Base-by-base conservation (phyloP, 23 tunicate genomes). In the Halocynthia aurantium region DNA sequence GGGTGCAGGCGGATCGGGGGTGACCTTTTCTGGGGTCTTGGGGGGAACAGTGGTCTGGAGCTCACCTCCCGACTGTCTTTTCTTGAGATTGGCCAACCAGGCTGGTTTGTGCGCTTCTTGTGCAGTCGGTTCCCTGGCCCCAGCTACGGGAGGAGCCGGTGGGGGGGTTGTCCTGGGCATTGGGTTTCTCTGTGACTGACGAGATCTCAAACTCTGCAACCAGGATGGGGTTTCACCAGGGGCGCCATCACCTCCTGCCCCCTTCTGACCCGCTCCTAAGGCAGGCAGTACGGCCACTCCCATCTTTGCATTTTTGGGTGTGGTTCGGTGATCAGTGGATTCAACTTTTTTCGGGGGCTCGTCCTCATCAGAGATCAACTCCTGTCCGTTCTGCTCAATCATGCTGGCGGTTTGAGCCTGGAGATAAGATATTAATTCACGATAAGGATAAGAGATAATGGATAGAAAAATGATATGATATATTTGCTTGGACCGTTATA, bases 281-380 rank as follows among this genome's bases (percentile, higher is more conserved):
- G 52, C 71, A 18, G 93, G 93, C 81, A 88, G 86, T 13, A 88
- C 95, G 31, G 81, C 88, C 10, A 88, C 86, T 8, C 95, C 95
- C 22, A 82, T 72, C 54, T 64, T 72, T 67, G 75, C 70, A 64
- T 54, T 78, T 85, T 85, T 64, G 52, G 84, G 81, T 61, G 72
- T 67, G 70, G 9, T 18, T 76, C 61, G 82, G 55, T 71, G 77
- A 12, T 56, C 50, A 55, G 68, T 51, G 19, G 84, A 74, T 40
- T 77, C 81, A 54, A n/a, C 69, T 40, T 73, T 60, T 8, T 83
- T 77, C 22, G 74, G 61, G 6, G 78, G 71, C 20, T 64, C 51
- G 19, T 54, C 57, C 15, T 79, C 83, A 5, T 13, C 72, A 6
- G 82, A 52, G 13, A 52, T 53, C 22, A 31, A 7, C 0, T 11